These are phyloP conservation scores for Lonchura striata DNA, from an alignment of 2,113 vertebrate genomes.

Conservation along the genomic window DNA sequence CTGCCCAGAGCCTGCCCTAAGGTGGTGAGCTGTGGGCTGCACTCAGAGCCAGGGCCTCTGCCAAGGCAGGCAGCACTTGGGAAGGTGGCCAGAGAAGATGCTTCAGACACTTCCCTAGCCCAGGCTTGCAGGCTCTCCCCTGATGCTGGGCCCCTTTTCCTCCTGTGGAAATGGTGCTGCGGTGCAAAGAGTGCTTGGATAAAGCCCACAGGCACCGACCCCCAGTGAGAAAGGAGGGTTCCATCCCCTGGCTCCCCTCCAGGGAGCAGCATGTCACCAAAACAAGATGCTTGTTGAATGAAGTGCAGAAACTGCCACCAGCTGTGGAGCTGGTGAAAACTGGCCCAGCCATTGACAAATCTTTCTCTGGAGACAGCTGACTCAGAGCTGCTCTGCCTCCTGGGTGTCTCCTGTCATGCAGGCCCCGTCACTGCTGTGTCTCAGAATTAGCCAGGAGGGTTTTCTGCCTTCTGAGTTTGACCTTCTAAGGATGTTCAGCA, in stretches of 20 bases:
- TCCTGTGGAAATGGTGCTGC: not conserved
- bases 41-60: too few relatives aligned
- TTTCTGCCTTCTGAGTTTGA: constrained; percentile 28
- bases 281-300: not conserved
- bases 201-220: not conserved
- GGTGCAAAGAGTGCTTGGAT: not conserved
- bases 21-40: not conserved
- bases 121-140: not conserved
- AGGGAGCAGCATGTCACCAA: constrained; percentile 8
- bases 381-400: constrained; percentile 34
- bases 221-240: not conserved
- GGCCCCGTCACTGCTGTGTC: not conserved
- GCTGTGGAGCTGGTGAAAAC: constrained; percentile 31
- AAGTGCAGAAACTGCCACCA: constrained; percentile 38
- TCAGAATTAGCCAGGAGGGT: not conserved
- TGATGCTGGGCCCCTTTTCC: not conserved
- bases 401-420: not conserved
- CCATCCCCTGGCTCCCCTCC: not conserved
- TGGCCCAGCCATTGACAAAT: not conserved
- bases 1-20: not conserved
- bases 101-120: not conserved
- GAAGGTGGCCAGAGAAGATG: not conserved
- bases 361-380: not conserved
- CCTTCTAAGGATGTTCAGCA: constrained; percentile 50
- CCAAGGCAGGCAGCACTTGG: not conserved